These are phyloP conservation scores for Potamarius usumacintae DNA, from an alignment of 2,113 vertebrate species.

Conservation along the genomic window DNA sequence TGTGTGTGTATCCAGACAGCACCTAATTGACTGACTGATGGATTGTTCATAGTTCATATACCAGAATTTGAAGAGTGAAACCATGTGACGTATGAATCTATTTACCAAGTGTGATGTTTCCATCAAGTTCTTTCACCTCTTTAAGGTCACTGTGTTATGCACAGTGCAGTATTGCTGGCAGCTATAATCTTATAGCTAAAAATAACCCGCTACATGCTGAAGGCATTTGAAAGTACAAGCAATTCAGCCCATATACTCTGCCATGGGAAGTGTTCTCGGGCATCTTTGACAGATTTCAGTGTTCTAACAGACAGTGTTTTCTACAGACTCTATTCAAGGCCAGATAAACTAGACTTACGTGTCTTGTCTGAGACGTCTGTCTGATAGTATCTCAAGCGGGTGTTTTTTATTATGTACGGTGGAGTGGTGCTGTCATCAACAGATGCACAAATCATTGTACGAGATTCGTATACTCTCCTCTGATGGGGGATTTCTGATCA, in stretches of 20 bases:
- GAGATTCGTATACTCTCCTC: background rate
- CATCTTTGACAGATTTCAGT: background rate
- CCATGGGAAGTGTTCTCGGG: background rate
- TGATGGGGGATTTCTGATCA: slow-evolving; percentile 1
- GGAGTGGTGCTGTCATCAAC: background rate
- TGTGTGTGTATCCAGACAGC: background rate
- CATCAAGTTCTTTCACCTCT: background rate
- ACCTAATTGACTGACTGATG: background rate
- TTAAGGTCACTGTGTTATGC: background rate
- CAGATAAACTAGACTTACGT: background rate
- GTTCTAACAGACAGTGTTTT: background rate
- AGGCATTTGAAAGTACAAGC: background rate
- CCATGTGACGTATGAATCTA: background rate
- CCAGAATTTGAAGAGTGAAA: background rate
- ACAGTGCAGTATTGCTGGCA: too few relatives aligned
- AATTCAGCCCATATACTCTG: too few relatives aligned
- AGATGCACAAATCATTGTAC: background rate
- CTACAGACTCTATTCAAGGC: background rate
- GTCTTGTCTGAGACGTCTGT: background rate
- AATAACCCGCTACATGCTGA: background rate
- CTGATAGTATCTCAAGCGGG: background rate
- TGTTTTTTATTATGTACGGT: background rate
- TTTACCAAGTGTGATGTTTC: slow-evolving; percentile 1
- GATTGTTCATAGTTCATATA: background rate
- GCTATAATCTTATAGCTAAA: background rate